Base-by-base conservation (phyloP, 1,140 invertebrate species). In the Lineus longissimus region DNA sequence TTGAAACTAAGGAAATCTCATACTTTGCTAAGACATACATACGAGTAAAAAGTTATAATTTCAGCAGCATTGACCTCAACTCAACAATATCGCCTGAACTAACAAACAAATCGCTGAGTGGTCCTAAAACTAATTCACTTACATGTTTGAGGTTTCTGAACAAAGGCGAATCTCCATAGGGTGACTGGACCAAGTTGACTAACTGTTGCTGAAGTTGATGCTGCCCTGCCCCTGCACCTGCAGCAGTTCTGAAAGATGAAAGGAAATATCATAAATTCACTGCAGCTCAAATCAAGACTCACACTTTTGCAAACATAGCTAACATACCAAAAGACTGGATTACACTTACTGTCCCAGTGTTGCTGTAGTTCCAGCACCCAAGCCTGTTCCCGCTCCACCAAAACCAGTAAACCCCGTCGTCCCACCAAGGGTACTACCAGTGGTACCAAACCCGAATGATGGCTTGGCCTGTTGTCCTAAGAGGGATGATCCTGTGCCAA, bases 161-260 rank as follows among this genome's bases (percentile, higher is more conserved):
- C 9, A 91, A 82, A 7, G 89, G 87, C 45, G 88, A 89, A 76
- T 91, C 89, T n/a, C 90, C 90, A 71, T 89, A 92, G 1, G 90
- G 90, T 9, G 88, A 87, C 1, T 86, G 86, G 2, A 88, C 86
- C 9, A 91, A 81, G 9, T 88, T 85, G 51, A 88, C 75, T 55
- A 90, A 86, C 75, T 89, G 89, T 68, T 89, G 87, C 59, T 81
- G 78, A 13, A 79, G 63, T 19, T 65, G 66, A 51, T 74, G 70
- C 31, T 73, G 65, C 25, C 66, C 66, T 59, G 63, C 68, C 22
- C 57, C 29, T 61, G 65, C 75, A 63, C 70, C 64, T 59, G 70
- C 61, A 40, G 66, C 57, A 30, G 68, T 61, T 29, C 69, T 75
- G 69, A 25, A 63, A 64, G 19, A 55, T 27, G 56, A 58, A 22